A percentile compares a stretch with the other conserved stretches of the same genome.
Conservation (phyloP, 2,113 vertebrate species). For the Emydocephalus ijimae region DNA sequence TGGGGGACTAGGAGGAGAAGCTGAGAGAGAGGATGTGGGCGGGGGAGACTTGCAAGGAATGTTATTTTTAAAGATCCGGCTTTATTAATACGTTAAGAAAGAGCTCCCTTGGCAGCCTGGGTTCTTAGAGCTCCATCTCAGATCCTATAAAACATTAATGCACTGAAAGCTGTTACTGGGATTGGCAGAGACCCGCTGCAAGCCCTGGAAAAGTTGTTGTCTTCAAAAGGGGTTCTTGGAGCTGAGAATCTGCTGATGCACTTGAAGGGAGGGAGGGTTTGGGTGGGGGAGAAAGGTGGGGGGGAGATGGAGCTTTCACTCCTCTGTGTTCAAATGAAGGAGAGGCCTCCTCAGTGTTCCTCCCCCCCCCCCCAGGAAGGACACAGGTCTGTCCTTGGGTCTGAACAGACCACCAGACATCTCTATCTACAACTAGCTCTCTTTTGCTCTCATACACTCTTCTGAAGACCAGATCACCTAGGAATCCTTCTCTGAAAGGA, state of each 20-base stretch:
- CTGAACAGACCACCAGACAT: neutral
- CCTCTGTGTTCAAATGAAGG: neutral
- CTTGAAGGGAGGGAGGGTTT: neutral
- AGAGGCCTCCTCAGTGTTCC: neutral
- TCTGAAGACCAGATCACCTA: constrained; percentile 19
- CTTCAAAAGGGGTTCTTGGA: constrained; percentile 52
- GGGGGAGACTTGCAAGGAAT: constrained; percentile 29
- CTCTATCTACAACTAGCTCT: neutral
- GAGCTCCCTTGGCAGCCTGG: constrained; percentile 75
- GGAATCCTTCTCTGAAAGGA: constrained; percentile 42
- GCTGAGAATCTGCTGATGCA: constrained; percentile 36
- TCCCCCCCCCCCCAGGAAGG: neutral
- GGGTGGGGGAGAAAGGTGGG: neutral
- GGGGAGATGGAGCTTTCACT: neutral
- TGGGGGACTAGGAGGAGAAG: constrained; percentile 37
- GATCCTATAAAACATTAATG: constrained; percentile 87
- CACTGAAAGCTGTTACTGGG: constrained; percentile 77
- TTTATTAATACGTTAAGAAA: constrained; percentile 79
- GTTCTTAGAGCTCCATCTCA: constrained; percentile 77
- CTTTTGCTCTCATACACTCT: neutral
- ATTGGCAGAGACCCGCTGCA: constrained; percentile 60
- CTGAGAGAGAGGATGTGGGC: neutral
- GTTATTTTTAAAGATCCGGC: constrained; percentile 73
- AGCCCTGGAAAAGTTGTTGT: constrained; percentile 52
- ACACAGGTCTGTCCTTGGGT: neutral